Evolutionary conservation across 2,113 vertebrate genomes (phyloP).

Genomic region (Patagioenas fasciata): DNA sequence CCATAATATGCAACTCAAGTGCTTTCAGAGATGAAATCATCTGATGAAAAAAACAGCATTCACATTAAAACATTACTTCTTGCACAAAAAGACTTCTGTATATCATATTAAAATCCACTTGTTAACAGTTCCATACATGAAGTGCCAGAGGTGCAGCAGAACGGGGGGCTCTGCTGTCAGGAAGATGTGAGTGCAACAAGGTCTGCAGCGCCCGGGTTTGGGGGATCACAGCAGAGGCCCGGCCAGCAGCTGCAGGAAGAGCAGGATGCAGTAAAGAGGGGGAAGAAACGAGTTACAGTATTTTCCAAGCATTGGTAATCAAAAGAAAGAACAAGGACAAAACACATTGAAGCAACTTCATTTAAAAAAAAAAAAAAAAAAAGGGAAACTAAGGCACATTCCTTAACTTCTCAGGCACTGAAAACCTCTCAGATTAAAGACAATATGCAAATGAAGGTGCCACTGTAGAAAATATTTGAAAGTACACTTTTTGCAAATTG

Average conservation of each 20-base stretch:
- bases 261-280: neutral
- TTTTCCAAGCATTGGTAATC: neutral
- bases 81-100: neutral
- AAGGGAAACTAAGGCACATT: neutral
- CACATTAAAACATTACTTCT: neutral
- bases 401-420: neutral
- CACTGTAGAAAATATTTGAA: neutral
- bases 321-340: slow-evolving; percentile 33
- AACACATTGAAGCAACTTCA: neutral
- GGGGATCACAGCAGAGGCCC: neutral
- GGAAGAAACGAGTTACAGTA: neutral
- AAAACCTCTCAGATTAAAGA: slow-evolving; percentile 29
- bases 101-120: neutral
- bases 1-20: rapidly evolving
- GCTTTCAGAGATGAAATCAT: neutral
- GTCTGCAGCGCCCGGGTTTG: neutral
- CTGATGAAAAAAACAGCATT: neutral
- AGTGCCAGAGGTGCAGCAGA: neutral
- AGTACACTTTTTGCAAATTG: neutral
- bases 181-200: neutral
- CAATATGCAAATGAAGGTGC: neutral
- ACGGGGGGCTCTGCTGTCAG: neutral
- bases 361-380: neutral
- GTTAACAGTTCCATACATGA: neutral
- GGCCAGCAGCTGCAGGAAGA: neutral